Evolutionary conservation across 2,888 invertebrate species (phyloP), one percentile per base, ranked within the genome.

Genomic region (Norana najaformis): DNA sequence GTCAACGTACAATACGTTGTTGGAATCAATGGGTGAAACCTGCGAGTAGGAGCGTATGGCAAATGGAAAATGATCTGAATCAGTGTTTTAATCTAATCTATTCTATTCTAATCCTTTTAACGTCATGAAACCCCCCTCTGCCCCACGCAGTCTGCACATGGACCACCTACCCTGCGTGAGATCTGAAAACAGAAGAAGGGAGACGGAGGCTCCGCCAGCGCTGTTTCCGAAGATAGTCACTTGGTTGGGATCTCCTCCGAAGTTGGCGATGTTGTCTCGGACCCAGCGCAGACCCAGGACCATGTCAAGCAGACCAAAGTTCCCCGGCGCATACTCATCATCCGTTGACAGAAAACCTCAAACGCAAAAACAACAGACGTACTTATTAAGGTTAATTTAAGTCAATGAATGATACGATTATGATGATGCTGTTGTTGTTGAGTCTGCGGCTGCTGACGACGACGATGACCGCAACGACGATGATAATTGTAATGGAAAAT

Each of bases 181-280:
- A 30, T 93, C 93, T 23, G 94, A 94, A 82, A 94, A 92, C 92
- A 94, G 93, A 82, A 94, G 94, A 23, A 94, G 93, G 89, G 94
- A 93, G 85, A 96, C 93, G 2, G 95, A 93, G 14, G 95, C 95
- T 0, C 95, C 95, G 16, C 96, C 96, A 1, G 96, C 95, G 91
- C 96, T 96, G 92, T 96, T 96, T 1, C 96, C 96, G 91, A 96
- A 95, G 83, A 96, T 94, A 1, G 96, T 96, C 0, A 96, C 95
- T 83, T 93, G 93, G 0, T 93, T 91, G 20, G 95, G 94, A 93
- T 96, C 95, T 6, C 96, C 96, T 34, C 96, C 96, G 92, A 96
- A 96, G 23, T 92, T 90, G 18, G 92, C 91, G 35, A 96, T 96
- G 92, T 96, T 94, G 39, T 94, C 93, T 89, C 95, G 95, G 13